These are phyloP conservation scores for Stramonita haemastoma DNA, from an alignment of 2,888 invertebrate genomes.

Conservation along the genomic window DNA sequence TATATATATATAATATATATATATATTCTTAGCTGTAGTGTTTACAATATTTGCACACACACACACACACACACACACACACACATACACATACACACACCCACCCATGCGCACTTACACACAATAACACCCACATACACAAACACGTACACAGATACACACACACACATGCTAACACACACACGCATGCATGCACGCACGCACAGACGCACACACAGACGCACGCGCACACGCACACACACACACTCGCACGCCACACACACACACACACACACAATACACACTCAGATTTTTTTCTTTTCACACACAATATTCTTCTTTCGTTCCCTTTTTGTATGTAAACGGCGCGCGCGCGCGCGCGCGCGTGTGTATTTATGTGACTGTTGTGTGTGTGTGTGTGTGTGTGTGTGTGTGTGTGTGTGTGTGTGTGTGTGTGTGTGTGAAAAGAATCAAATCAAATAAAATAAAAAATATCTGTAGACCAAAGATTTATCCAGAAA, in stretches of 20 bases:
- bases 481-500: no score
- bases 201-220: neutral
- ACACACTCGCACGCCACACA: no score
- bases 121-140: slow-evolving; percentile 19
- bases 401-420: no score
- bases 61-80: neutral
- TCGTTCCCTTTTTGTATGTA: neutral
- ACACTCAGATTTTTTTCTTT: neutral
- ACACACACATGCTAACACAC: no score
- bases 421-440: no score
- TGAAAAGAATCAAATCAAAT: no score
- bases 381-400: no score
- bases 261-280: slow-evolving; percentile 20
- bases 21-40: no score
- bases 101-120: neutral
- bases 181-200: neutral
- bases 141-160: slow-evolving; percentile 7
- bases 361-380: neutral
- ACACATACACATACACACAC: neutral
- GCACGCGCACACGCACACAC: neutral
- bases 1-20: no score
- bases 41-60: neutral
- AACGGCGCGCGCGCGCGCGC: neutral
- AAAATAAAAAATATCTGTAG: no score
- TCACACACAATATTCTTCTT: neutral